Evolutionary conservation across 2,888 invertebrate genomes (phyloP), one percentile per base, ranked within the genome.

Genomic region (Ellobium chinense): DNA sequence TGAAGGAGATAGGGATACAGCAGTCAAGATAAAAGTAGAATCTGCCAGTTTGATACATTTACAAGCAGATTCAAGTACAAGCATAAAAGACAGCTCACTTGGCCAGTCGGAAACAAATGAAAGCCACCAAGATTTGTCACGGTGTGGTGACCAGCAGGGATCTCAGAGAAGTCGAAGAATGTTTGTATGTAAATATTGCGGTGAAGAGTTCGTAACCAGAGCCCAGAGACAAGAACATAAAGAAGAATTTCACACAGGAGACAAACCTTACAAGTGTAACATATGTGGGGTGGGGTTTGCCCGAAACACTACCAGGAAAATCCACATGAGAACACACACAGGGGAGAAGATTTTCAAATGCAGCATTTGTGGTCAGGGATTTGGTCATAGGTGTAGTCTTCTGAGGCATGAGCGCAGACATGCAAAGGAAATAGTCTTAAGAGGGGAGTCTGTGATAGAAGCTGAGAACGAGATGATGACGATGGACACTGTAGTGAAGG

Each of bases 381-480:
- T 82, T 21, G 69, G 68, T 31, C 60, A 79, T n/a, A 66, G 66
- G 18, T 72, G 82, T 54, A 65, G 76, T 36, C 63, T 82, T 7
- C 78, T 75, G 63, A 70, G 73, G 5, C 83, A 84, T 31, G 62
- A 77, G 34, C 62, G 82, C n/a, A 77, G 36, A 2, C 84, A 83
- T 58, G 80, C 62, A 0, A 62, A 69, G 21, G 46, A 75, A 9
- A 82, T 75, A 29, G 65, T 63, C 7, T 74, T 58, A 36, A 74
- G 7, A 79, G 82, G 54, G 54, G 39, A 2, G 58, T 62, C 29
- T 82, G 82, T 37, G 82, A 78, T 7, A 69, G 75, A 46, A 63
- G 63, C n/a, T 63, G 78, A 14, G 58, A 34, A n/a, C 73, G 79
- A 46, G 56, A 54, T 29, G 75, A 78, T 31, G 58, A 82, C 54